Conservation (phyloP, 2,888 invertebrate species). For the Agriopis marginaria region DNA sequence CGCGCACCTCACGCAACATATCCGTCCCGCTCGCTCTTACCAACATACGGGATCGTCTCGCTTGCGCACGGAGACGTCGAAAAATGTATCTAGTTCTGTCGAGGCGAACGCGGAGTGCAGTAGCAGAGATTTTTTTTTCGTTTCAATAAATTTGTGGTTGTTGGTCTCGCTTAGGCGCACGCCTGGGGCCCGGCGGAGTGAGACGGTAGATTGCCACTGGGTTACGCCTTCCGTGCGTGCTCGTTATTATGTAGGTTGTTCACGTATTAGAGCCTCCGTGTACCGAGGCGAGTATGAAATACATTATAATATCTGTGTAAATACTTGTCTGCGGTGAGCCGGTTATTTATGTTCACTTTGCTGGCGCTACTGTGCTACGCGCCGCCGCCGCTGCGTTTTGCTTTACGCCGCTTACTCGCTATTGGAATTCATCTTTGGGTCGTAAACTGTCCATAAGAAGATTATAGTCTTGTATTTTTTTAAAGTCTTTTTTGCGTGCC, state of each 20-base stretch:
- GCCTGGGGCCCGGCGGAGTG: slow-evolving; percentile 79
- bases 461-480: not conserved
- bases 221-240: slow-evolving; percentile 86
- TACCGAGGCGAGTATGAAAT: slow-evolving; percentile 79
- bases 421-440: slow-evolving; percentile 9
- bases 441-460: not conserved
- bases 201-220: slow-evolving; percentile 80
- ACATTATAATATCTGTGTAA: slow-evolving; percentile 77
- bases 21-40: slow-evolving; percentile 64
- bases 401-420: slow-evolving; percentile 13
- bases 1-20: slow-evolving; percentile 62
- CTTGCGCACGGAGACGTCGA: slow-evolving; percentile 76
- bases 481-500: not conserved
- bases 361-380: slow-evolving; percentile 79
- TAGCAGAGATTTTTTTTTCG: slow-evolving; percentile 82
- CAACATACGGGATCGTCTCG: slow-evolving; percentile 51
- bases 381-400: slow-evolving; percentile 61
- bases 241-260: slow-evolving; percentile 84
- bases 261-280: slow-evolving; percentile 81
- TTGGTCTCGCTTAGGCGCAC: slow-evolving; percentile 83
- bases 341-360: slow-evolving; percentile 74
- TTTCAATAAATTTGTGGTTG: slow-evolving; percentile 86
- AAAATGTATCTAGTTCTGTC: slow-evolving; percentile 86
- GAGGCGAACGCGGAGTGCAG: slow-evolving; percentile 84
- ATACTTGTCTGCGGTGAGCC: slow-evolving; percentile 76